These are phyloP conservation scores for Ibycter americanus DNA, from an alignment of 2,797 vertebrate genomes.

Conservation along the genomic window DNA sequence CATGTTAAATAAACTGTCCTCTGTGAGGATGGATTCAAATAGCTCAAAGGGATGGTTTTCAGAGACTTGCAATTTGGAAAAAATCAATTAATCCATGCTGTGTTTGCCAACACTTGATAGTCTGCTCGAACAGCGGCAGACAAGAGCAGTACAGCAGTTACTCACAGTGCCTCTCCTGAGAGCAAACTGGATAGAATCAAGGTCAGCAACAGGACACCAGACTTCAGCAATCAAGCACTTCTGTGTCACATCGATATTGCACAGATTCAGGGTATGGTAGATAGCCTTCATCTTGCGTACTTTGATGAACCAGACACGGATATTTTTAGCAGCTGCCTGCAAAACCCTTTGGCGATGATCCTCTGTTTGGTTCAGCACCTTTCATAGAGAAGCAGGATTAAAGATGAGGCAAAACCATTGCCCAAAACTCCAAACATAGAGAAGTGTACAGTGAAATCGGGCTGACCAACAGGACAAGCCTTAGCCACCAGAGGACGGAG, in stretches of 20 bases:
- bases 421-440: not conserved
- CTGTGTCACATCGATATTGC: conserved; percentile 98
- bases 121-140: not conserved
- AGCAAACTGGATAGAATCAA: conserved; percentile 98
- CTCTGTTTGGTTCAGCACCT: conserved; percentile 98
- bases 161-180: conserved; percentile 95
- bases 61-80: not conserved
- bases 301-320: conserved; percentile 98
- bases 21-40: not conserved
- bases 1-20: not conserved
- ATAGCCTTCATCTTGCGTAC: conserved; percentile 99
- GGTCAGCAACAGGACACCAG: conserved; percentile 95
- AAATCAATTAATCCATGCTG: not conserved
- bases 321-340: conserved; percentile 93
- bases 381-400: not conserved
- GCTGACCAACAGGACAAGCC: not conserved
- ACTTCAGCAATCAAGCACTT: conserved; percentile 98
- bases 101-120: not conserved
- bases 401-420: not conserved
- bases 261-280: conserved; percentile 98
- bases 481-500: not conserved
- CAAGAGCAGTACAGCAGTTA: not conserved
- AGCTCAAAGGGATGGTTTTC: not conserved
- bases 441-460: rapidly evolving
- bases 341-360: conserved; percentile 96